A percentile compares a stretch with the other conserved stretches of the same genome.
Conservation (phyloP, 2,113 vertebrate genomes). For the Telmatochromis brachygnathus region DNA sequence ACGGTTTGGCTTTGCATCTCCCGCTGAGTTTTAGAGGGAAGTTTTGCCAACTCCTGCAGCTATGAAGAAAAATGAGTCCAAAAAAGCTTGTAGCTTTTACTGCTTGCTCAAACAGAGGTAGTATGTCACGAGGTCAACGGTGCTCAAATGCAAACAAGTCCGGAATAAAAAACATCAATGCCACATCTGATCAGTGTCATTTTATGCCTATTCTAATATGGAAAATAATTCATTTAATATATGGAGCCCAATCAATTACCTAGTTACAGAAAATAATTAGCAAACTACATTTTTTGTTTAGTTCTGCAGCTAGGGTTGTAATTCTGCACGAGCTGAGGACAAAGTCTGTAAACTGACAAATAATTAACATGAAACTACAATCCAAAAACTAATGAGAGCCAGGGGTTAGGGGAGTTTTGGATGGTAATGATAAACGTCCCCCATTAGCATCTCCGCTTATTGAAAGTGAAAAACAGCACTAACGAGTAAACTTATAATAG, state of each 20-base stretch:
- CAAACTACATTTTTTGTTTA: not conserved
- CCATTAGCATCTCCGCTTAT: not conserved
- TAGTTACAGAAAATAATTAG: not conserved
- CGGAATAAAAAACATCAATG: not conserved
- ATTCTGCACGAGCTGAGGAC: not conserved
- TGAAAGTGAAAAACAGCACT: not conserved
- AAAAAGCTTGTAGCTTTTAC: no score
- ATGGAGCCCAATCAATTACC: not conserved
- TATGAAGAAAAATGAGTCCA: not conserved
- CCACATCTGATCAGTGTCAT: not conserved
- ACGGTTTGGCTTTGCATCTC: not conserved
- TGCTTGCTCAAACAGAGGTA: not conserved
- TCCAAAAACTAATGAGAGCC: constrained; percentile 25
- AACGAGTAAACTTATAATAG: not conserved
- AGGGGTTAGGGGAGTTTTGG: not conserved
- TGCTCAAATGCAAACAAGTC: not conserved
- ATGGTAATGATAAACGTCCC: not conserved
- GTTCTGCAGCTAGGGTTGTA: not conserved
- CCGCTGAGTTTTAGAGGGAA: not conserved
- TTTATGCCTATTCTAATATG: not conserved
- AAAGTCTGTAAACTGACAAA: not conserved
- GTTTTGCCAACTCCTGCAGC: not conserved
- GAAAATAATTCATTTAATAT: not conserved
- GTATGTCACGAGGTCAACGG: not conserved
- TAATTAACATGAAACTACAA: not conserved